Evolutionary conservation across 2,888 invertebrate genomes (phyloP).

Genomic region (Aspidiotus destructor): DNA sequence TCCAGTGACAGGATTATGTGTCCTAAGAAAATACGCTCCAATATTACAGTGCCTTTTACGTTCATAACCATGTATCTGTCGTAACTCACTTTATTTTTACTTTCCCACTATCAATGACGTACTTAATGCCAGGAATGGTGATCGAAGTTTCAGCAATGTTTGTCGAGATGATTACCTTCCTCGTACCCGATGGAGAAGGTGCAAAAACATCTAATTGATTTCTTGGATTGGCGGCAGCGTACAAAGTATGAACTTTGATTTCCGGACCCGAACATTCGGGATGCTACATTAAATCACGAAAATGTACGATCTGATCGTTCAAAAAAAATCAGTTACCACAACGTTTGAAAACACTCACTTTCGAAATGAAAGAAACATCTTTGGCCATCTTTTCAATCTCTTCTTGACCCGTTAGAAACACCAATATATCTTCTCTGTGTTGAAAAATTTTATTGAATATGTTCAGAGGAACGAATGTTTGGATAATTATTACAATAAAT

Average conservation of each 20-base stretch:
- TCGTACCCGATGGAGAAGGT: slow-evolving; percentile 42
- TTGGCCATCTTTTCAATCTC: slow-evolving; percentile 82
- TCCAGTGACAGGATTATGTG: slow-evolving; percentile 70
- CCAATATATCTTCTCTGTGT: slow-evolving; percentile 76
- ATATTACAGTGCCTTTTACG: background rate
- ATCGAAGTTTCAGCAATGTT: slow-evolving; percentile 54
- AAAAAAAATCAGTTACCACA: background rate
- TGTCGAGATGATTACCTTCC: slow-evolving; percentile 51
- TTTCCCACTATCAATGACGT: slow-evolving; percentile 83
- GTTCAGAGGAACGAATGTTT: background rate
- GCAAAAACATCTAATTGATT: slow-evolving; percentile 47
- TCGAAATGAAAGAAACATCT: slow-evolving; percentile 61
- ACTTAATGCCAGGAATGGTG: slow-evolving; percentile 65
- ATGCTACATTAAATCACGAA: slow-evolving; percentile 27
- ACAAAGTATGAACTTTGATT: slow-evolving; percentile 58
- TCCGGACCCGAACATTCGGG: slow-evolving; percentile 45
- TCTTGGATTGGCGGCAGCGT: slow-evolving; percentile 46
- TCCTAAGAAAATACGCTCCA: slow-evolving; percentile 43
- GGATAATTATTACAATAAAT: background rate
- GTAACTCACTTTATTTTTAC: slow-evolving; percentile 67
- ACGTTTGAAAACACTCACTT: slow-evolving; percentile 44
- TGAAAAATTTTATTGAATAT: slow-evolving; percentile 34
- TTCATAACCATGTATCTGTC: background rate
- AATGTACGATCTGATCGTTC: background rate
- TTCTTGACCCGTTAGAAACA: slow-evolving; percentile 93